Base-by-base conservation (phyloP, 2,797 vertebrate species). In the Sciurus carolinensis region DNA sequence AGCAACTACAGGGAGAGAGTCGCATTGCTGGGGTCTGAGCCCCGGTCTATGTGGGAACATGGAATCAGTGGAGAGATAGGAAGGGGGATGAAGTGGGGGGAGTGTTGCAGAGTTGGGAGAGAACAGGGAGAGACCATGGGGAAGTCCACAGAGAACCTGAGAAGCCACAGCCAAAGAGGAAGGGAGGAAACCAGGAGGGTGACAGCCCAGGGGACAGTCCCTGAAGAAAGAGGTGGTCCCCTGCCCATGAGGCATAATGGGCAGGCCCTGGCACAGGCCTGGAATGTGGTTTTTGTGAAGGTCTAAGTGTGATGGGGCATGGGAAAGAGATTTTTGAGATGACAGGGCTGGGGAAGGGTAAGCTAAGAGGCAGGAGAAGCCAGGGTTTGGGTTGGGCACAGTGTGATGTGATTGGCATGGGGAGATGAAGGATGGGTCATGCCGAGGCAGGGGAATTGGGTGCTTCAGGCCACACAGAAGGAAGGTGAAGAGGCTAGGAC, bases 241-340 rank as follows among this genome's bases (percentile, higher is more conserved):
- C 57, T 73, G 18, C 5, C 54, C 44, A 2, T 15, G 30, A 54
- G 36, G 17, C 13, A 1, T 64, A 15, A 83, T 15, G 30, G 77
- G 62, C 26, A 62, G 79, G 59, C 26, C n/a, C 62, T 71, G 26
- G 69, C 77, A 36, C n/a, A 85, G 50, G 30, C 66, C 36, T 12
- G 3, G 50, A 1, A 30, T 4, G 14, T 12, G 47, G 59, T 36
- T 52, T 50, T 72, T 73, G 44, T 64, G 28, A 80, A 87, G 81
- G 36, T 9, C 15, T 87, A 42, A 17, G 47, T 54, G 39, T 88
- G 57, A 14, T 0, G 11, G 66, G 52, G 11, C 0, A 2, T 26
- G 77, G 26, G 44, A 26, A 92, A 75, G 66, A 67, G 36, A 86
- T 95, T n/a, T 89, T 44, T 66, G 71, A 92, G 69, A 62, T 91